Conservation (phyloP, 1,140 invertebrate species). For the Holcopasites calliopsidis region DNA sequence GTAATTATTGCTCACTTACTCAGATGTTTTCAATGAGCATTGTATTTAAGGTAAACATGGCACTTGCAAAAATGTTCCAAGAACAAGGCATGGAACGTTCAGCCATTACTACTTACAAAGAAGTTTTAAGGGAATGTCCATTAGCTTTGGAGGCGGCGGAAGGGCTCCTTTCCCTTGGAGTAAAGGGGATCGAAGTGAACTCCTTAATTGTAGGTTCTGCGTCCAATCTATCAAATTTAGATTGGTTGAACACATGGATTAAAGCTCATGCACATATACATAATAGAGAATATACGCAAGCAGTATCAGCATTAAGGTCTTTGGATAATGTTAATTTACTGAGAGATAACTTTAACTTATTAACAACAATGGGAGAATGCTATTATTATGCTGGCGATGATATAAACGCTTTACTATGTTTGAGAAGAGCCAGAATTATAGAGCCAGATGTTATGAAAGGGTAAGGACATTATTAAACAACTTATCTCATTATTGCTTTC, state of each 20-base stretch:
- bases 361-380: conserved; percentile 84
- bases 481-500: not conserved
- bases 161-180: conserved; percentile 84
- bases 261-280: conserved; percentile 84
- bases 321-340: conserved; percentile 83
- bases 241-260: conserved; percentile 86
- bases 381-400: conserved; percentile 83
- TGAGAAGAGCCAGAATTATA: conserved; percentile 78
- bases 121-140: conserved; percentile 88
- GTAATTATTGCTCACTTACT: not conserved
- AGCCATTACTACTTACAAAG: conserved; percentile 87
- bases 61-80: conserved; percentile 86
- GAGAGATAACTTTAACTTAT: conserved; percentile 83
- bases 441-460: conserved; percentile 82
- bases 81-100: conserved; percentile 86
- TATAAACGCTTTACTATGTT: conserved; percentile 77
- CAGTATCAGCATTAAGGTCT: conserved; percentile 82
- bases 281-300: conserved; percentile 83
- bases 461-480: conserved; percentile 42
- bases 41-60: conserved; percentile 81
- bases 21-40: conserved; percentile 10
- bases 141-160: conserved; percentile 86
- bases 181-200: conserved; percentile 86
- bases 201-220: conserved; percentile 83
- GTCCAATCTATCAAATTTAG: conserved; percentile 74